Base-by-base conservation (phyloP, 2,888 invertebrate species). In the Synergus laeviventris region DNA sequence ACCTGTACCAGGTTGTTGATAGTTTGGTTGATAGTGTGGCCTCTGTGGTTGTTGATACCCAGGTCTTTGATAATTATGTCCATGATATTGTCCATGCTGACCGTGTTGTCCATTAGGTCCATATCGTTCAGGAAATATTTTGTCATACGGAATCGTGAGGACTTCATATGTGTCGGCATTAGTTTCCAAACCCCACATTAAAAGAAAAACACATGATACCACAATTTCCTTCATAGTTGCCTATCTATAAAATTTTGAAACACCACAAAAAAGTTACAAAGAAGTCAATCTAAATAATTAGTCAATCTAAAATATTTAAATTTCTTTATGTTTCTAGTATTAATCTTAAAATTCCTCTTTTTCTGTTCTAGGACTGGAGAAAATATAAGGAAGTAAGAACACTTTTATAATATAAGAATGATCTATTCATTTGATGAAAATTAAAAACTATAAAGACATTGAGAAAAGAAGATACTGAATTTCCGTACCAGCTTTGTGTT, bases 1-100 rank as follows among this genome's bases (percentile, higher is more conserved):
- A 61, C 54, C 39, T 42, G 81, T 21, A 45, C 78, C 66, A n/a
- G 73, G 75, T 8, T 39, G 74, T 74, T 45, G 70, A 70, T 70
- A 70, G 8, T 74, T 74, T 31, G 74, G 70, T 59, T 78, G 76
- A 24, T 66, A 73, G 18, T 45, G 54, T 45, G 73, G 73, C 76
- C 76, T 18, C 64, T 73, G 45, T 42, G 73, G 64, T 36, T 77
- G 62, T n/a, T 73, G 70, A 24, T 62, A 31, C 4, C 56, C 56
- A 21, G 74, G 76, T 73, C 73, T 61, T n/a, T n/a, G 36, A 62
- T 62, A 70, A 56, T 62, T 70, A 18, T 62, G 64, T 7, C 18
- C 16, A n/a, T n/a, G n/a, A n/a, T 75, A 61, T 45, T 74, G 74
- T 56, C 75, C 54, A 62, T 64, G 39, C 18, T 66, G 74, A 14